Base-by-base conservation (phyloP, 2,797 vertebrate genomes). In the Onychomys leucogaster region DNA sequence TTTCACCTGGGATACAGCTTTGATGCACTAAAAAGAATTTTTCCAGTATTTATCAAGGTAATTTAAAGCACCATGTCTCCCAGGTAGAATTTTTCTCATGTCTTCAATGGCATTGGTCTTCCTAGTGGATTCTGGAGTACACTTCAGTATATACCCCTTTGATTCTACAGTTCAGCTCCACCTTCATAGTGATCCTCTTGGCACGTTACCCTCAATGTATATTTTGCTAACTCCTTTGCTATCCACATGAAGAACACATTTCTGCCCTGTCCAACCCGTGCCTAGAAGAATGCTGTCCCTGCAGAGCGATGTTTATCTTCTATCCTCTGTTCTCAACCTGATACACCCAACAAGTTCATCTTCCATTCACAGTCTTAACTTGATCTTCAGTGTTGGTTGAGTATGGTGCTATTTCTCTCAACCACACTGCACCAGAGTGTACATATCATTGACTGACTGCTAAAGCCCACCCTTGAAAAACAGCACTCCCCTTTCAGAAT, bases 11-110 rank as follows among this genome's bases (percentile, higher is more conserved):
- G 52, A 23, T 61, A 91, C 46, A 91, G 90, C 73, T 94, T 61
- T 63, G 94, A 87, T 75, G 21, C 82, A 97, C 90, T 95, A 89
- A 97, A 92, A 97, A 89, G 61, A 89, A 57, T 94, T 96, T 78
- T 97, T 92, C 61, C 71, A 94, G 57, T 65, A 92, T 89, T 86
- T 97, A 82, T 85, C 21, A 16, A 86, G 16, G 29, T 92, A 88
- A 96, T 95, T 97, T 95, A 96, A 94, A 86, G 69, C 27, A 2
- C 43, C 85, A 55, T 59, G 16, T 93, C 84, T 92, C 82, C 34
- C 75, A 55, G 63, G 65, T 81, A 23, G 46, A 63, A 71, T 95
- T 93, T 95, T 91, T 94, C 57, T 91, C 65, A 52, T 94, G 86
- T 97, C 65, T 95, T 90, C 88, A 96, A 90, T 0, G 75, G 52